These are phyloP conservation scores for Chlorospingus flavigularis DNA, from an alignment of 2,797 vertebrate genomes.

Conservation along the genomic window DNA sequence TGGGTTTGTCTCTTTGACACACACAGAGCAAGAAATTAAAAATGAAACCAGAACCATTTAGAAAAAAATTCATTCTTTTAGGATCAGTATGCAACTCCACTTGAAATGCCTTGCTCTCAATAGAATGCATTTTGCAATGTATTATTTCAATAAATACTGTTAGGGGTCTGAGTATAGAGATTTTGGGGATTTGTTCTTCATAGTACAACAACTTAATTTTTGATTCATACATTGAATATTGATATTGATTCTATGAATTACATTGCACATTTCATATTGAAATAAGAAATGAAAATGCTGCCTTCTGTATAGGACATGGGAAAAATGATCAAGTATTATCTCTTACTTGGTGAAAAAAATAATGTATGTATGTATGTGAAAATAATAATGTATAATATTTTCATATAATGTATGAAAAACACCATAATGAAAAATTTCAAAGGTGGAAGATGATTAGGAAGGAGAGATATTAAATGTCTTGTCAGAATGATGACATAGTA, in stretches of 20 bases:
- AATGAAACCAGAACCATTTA: conserved; percentile 40
- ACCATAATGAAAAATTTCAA: background rate
- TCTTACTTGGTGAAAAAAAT: background rate
- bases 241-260: background rate
- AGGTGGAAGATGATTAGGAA: background rate
- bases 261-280: background rate
- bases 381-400: no score
- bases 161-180: background rate
- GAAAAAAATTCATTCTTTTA: conserved; percentile 33
- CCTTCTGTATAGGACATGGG: background rate
- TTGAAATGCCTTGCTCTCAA: conserved; percentile 35
- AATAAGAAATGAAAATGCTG: background rate
- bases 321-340: background rate
- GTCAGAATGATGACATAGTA: background rate
- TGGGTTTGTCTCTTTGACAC: conserved; percentile 43
- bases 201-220: background rate
- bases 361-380: no score
- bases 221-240: background rate
- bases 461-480: background rate
- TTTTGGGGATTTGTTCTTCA: background rate
- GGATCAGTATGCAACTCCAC: conserved; percentile 44
- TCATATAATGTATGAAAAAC: no score
- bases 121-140: background rate
- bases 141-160: background rate
- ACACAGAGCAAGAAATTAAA: conserved; percentile 12